A percentile compares a stretch with the other conserved stretches of the same genome.
Conservation (phyloP, 37 sponge, comb jelly and placozoan species). For the Hexactinellida sp. region DNA sequence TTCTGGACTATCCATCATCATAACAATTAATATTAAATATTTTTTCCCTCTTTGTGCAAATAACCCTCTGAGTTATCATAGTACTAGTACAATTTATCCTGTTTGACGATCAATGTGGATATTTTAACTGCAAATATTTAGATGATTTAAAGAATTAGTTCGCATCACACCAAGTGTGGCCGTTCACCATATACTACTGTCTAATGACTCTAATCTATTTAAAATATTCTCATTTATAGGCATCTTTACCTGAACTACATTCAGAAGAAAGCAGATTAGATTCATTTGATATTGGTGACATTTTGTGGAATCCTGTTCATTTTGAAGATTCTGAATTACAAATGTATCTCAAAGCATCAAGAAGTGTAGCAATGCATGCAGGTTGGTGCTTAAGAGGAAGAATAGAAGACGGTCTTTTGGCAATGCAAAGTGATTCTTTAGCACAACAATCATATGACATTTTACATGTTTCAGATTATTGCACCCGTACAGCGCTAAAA, state of each 20-base stretch:
- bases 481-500: neutral
- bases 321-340: conserved; percentile 11
- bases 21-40: too few relatives aligned
- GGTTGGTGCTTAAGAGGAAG: conserved; percentile 12
- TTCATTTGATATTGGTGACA: neutral
- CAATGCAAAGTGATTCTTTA: conserved; percentile 3
- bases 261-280: neutral
- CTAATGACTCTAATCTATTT: neutral
- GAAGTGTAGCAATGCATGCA: neutral
- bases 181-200: neutral
- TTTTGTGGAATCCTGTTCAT: neutral
- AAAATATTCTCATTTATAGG: neutral
- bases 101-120: too few relatives aligned
- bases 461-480: neutral
- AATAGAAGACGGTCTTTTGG: neutral
- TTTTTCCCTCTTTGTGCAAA: too few relatives aligned
- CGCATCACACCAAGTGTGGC: too few relatives aligned
- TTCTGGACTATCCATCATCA: too few relatives aligned
- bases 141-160: too few relatives aligned
- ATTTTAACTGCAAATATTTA: too few relatives aligned
- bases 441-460: neutral
- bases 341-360: neutral
- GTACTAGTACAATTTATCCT: too few relatives aligned
- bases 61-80: too few relatives aligned
- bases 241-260: neutral